A percentile compares a stretch with the other conserved stretches of the same genome.
Evolutionary conservation across 2,113 vertebrate genomes (phyloP).

Genomic region (Actenoides hombroni): DNA sequence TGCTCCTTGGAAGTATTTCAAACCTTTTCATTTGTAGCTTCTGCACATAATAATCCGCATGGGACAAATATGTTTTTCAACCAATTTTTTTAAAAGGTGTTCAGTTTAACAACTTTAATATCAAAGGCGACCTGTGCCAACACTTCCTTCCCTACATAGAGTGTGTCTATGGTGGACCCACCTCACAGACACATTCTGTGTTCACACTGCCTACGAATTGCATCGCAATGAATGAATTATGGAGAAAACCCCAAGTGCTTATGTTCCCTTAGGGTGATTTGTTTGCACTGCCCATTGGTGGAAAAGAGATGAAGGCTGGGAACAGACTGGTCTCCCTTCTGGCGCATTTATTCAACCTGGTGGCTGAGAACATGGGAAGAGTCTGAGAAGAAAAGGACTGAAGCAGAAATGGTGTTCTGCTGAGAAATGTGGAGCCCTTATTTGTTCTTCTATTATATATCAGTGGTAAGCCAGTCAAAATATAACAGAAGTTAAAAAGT

Average conservation of each 20-base stretch:
- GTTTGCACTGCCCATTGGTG: neutral
- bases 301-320: neutral
- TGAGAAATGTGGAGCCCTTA: neutral
- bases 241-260: neutral
- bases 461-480: neutral
- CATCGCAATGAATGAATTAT: fast-evolving
- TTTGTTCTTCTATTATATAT: neutral
- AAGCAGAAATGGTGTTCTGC: neutral
- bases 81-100: neutral
- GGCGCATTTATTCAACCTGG: neutral
- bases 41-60: neutral
- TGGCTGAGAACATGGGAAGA: neutral
- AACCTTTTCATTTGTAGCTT: neutral
- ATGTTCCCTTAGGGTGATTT: neutral
- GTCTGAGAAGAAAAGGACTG: neutral
- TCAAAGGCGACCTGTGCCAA: neutral
- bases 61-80: neutral
- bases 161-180: fast-evolving
- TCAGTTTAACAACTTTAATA: neutral
- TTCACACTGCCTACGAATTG: neutral
- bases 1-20: neutral
- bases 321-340: neutral
- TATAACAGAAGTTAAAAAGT: neutral
- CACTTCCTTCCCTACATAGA: neutral
- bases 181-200: neutral